Conservation (phyloP, 2,888 invertebrate species). For the Lucinisca nassula region DNA sequence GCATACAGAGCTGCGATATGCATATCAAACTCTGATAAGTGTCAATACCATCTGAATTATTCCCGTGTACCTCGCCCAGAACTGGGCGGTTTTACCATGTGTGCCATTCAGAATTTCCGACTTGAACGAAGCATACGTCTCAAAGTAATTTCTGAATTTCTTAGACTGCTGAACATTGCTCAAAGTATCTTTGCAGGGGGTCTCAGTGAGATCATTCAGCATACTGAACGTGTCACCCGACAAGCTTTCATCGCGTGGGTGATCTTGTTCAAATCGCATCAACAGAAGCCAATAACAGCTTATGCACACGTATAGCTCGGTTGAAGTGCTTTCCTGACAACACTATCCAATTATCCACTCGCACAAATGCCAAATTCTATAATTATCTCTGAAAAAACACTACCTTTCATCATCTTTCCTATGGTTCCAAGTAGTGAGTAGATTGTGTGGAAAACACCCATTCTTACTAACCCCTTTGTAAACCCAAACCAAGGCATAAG, state of each 20-base stretch:
- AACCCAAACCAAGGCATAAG: conserved; percentile 45
- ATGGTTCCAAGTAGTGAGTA: conserved; percentile 44
- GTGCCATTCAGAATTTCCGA: conserved; percentile 22
- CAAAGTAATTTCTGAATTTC: not conserved
- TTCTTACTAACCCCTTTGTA: conserved; percentile 19
- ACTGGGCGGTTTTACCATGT: conserved; percentile 60
- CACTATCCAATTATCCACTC: too few relatives aligned
- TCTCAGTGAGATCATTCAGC: not conserved
- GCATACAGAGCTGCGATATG: conserved; percentile 40
- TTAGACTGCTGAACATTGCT: not conserved
- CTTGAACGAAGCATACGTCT: conserved; percentile 35
- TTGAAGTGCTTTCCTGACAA: too few relatives aligned
- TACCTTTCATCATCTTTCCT: conserved; percentile 49
- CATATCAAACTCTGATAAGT: conserved; percentile 52
- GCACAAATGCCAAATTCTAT: conserved; percentile 52
- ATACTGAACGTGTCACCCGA: too few relatives aligned
- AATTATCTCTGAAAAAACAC: conserved; percentile 54
- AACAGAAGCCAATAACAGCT: too few relatives aligned
- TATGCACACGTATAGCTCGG: too few relatives aligned
- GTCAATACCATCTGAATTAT: conserved; percentile 34
- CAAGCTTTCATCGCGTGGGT: too few relatives aligned
- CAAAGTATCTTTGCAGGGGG: conserved; percentile 8
- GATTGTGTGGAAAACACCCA: conserved; percentile 57
- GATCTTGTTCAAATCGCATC: too few relatives aligned
- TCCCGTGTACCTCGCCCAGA: conserved; percentile 57